Conservation (phyloP, 2,113 vertebrate genomes). For the Phainopepla nitens region DNA sequence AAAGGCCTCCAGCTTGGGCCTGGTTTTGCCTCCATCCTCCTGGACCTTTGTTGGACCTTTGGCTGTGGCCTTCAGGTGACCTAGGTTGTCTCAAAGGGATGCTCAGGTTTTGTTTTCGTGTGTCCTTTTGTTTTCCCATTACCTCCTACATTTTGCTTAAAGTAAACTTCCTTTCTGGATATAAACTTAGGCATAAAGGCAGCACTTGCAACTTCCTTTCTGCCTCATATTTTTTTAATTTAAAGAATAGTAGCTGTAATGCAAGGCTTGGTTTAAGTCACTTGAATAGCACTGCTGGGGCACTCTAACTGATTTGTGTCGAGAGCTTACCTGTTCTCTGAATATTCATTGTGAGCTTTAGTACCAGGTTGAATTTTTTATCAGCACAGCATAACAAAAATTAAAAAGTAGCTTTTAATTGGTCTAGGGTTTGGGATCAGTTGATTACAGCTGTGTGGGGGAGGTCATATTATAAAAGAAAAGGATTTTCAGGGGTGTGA, state of each 20-base stretch:
- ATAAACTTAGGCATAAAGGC: neutral
- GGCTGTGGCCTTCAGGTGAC: neutral
- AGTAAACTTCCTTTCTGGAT: conserved; percentile 23
- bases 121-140: conserved; percentile 2
- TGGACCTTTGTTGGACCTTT: neutral
- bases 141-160: neutral
- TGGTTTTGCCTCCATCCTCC: neutral
- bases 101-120: neutral
- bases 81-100: neutral
- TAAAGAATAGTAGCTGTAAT: neutral
- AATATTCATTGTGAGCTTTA: neutral
- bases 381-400: neutral
- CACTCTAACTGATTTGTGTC: neutral
- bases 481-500: neutral
- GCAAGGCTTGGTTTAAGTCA: neutral
- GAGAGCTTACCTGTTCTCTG: neutral
- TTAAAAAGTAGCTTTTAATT: neutral
- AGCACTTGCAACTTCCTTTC: conserved; percentile 19
- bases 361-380: neutral
- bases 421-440: neutral
- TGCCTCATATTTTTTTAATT: neutral
- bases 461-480: neutral
- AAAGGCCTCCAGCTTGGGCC: neutral
- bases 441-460: neutral
- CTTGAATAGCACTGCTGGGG: neutral